Conservation (phyloP, 2,888 invertebrate species). For the Trilocha varians region DNA sequence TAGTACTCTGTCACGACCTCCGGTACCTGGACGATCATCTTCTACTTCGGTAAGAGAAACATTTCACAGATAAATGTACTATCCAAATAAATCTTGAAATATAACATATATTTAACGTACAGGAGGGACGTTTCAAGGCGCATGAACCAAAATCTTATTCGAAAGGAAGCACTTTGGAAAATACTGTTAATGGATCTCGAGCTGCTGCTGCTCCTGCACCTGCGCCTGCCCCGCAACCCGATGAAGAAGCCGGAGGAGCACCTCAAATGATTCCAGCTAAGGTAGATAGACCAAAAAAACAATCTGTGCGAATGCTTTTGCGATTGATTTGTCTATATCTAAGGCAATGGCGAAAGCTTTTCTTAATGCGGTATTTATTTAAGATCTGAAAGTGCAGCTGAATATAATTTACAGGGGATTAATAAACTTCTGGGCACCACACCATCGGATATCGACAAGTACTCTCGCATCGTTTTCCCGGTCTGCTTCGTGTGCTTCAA, state of each 20-base stretch:
- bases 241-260: conserved; percentile 73
- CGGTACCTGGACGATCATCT: conserved; percentile 60
- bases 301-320: conserved; percentile 1
- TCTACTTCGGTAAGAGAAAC: conserved; percentile 38
- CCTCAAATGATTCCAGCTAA: conserved; percentile 74
- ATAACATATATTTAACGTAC: conserved; percentile 28
- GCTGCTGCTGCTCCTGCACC: conserved; percentile 44
- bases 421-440: conserved; percentile 93
- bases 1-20: conserved; percentile 76
- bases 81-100: not conserved
- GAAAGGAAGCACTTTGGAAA: conserved; percentile 91
- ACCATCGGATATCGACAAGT: conserved; percentile 99
- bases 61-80: not conserved
- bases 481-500: conserved; percentile 99
- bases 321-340: conserved; percentile 10
- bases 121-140: conserved; percentile 95
- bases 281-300: conserved; percentile 18
- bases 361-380: conserved; percentile 11
- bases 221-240: conserved; percentile 35
- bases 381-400: conserved; percentile 25
- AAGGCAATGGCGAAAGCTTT: conserved; percentile 10
- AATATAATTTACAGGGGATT: conserved; percentile 76
- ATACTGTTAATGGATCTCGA: conserved; percentile 87
- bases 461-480: conserved; percentile 98
- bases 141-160: conserved; percentile 94